Evolutionary conservation across 2,113 vertebrate species (phyloP).

Genomic region (Pteruthius melanotis): DNA sequence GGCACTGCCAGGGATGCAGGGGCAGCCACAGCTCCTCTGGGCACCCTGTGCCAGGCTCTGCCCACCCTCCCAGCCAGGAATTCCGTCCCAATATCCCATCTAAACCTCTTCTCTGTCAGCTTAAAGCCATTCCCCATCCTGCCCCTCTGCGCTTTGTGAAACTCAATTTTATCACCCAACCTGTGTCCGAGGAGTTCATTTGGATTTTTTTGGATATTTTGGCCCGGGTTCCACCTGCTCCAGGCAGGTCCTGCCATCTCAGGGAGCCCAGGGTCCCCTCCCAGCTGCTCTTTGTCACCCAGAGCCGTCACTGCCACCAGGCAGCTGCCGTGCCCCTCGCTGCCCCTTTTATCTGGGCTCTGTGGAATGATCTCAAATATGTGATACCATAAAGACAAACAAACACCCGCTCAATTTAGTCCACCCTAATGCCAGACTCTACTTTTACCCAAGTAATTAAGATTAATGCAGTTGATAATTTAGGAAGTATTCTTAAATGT

Average conservation of each 20-base stretch:
- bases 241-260: not conserved
- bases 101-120: not conserved
- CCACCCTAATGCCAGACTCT: conserved; percentile 63
- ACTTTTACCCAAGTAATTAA: conserved; percentile 78
- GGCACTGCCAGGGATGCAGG: not conserved
- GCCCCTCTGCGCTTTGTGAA: not conserved
- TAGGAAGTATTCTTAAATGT: conserved; percentile 63
- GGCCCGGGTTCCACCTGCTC: accelerated
- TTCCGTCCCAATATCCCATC: not conserved
- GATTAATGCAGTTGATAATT: conserved; percentile 81
- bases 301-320: not conserved
- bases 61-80: not conserved
- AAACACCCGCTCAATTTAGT: conserved; percentile 45
- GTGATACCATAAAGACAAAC: conserved; percentile 63
- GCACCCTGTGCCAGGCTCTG: not conserved
- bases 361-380: conserved; percentile 70
- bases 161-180: not conserved
- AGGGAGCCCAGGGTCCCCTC: not conserved
- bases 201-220: not conserved
- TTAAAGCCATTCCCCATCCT: not conserved
- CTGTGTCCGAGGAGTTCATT: accelerated
- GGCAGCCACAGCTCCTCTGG: not conserved
- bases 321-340: not conserved
- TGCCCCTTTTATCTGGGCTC: conserved; percentile 52
- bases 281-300: conserved; percentile 1